Percentiles rank a stretch among this genome's conserved stretches.
phyloP scores from a whole-genome alignment of 2,113 vertebrate genomes.

The Nycticryphes semicollaris region DNA sequence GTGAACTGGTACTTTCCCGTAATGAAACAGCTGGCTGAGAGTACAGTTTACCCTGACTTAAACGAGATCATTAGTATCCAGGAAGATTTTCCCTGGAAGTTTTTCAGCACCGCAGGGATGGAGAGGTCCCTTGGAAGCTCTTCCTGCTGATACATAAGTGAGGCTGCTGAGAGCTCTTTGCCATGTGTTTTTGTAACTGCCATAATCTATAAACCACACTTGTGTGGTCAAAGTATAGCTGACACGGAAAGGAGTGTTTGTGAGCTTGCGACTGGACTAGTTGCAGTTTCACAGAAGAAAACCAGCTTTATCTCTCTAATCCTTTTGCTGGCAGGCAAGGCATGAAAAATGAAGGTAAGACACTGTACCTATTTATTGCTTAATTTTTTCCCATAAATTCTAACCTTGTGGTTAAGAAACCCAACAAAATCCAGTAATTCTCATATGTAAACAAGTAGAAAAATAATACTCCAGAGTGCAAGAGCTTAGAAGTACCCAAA shows the following conservation, averaged over 20 bases:
- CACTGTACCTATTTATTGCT: constrained; percentile 58
- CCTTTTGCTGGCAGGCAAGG: constrained; percentile 39
- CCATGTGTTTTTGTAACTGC: constrained; percentile 12
- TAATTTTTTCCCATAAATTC: constrained; percentile 22
- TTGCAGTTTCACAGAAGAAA: constrained; percentile 52
- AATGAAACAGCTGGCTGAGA: neutral
- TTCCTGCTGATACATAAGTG: constrained; percentile 22
- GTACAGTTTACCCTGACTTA: neutral
- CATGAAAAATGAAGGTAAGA: constrained; percentile 33
- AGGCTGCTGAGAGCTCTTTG: neutral
- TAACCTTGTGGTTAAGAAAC: constrained; percentile 36
- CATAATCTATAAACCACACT: constrained; percentile 40
- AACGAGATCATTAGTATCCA: neutral
- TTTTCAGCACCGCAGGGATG: constrained; percentile 56
- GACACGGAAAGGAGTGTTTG: constrained; percentile 2
- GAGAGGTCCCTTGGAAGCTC: constrained; percentile 54
- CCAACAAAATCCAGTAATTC: constrained; percentile 4
- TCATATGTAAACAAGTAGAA: constrained; percentile 47
- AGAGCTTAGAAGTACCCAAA: constrained; percentile 17
- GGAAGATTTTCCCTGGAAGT: constrained; percentile 43
- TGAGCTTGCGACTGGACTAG: constrained; percentile 1
- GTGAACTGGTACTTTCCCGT: neutral
- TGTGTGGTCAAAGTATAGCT: constrained; percentile 42
- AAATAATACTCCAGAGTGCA: constrained; percentile 26
- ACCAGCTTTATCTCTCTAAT: constrained; percentile 58